A percentile compares a stretch with the other conserved stretches of the same genome.
Conservation (phyloP, 2,888 invertebrate species). For the Apomyelois bistriatella region DNA sequence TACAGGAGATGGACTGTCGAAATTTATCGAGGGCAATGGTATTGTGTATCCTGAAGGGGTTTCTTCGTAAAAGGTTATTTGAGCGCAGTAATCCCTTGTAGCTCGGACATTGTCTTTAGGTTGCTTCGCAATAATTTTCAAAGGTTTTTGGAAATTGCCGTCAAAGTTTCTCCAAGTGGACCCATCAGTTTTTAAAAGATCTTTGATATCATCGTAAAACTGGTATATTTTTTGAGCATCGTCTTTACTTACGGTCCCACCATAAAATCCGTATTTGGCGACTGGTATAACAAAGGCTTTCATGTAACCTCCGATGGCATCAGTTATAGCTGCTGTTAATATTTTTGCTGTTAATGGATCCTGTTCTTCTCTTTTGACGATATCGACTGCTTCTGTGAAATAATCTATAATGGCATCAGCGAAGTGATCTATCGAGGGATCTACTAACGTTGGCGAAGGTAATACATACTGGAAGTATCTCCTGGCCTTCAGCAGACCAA, state of each 20-base stretch:
- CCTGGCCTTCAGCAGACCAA: conserved; percentile 48
- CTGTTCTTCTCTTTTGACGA: conserved; percentile 40
- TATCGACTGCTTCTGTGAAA: conserved; percentile 40
- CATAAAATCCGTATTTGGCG: conserved; percentile 81
- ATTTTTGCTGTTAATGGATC: conserved; percentile 35
- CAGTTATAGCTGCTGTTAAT: conserved; percentile 63
- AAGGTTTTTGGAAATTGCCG: conserved; percentile 34
- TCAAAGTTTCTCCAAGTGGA: conserved; percentile 73
- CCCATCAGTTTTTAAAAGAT: conserved; percentile 79
- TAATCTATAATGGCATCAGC: conserved; percentile 42
- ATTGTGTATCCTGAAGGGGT: conserved; percentile 44
- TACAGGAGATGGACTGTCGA: conserved; percentile 69
- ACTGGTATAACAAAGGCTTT: conserved; percentile 80
- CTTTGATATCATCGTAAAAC: conserved; percentile 79
- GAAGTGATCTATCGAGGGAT: conserved; percentile 41
- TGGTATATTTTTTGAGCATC: conserved; percentile 76
- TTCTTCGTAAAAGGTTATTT: conserved; percentile 52
- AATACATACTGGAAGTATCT: conserved; percentile 50
- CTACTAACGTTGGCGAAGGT: conserved; percentile 39
- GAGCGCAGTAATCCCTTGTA: conserved; percentile 41
- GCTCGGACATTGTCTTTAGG: conserved; percentile 27
- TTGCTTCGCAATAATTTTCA: conserved; percentile 38
- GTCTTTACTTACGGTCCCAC: conserved; percentile 78
- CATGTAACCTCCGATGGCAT: conserved; percentile 80
- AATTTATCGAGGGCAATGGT: conserved; percentile 81